Conservation (phyloP, 1,140 invertebrate genomes). For the Rhynchophorus ferrugineus region DNA sequence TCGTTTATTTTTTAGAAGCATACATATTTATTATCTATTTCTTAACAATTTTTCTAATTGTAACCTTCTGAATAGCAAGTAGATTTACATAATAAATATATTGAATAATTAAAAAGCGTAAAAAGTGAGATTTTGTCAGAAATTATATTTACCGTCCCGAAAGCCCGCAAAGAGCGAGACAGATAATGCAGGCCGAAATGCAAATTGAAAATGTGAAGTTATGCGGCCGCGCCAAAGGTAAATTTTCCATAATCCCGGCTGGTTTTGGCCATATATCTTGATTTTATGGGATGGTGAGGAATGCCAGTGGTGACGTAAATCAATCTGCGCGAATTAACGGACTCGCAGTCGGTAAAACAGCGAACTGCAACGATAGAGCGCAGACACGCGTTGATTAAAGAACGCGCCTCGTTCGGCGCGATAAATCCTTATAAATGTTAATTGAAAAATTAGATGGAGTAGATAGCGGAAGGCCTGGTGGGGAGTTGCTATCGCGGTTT, state of each 20-base stretch:
- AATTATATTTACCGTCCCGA: too few species aligned
- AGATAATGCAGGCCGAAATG: conserved; percentile 15
- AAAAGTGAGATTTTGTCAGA: too few species aligned
- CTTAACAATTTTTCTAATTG: too few species aligned
- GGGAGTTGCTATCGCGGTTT: neutral
- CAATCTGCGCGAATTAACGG: conserved; percentile 34
- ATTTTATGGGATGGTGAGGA: conserved; percentile 33
- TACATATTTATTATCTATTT: too few species aligned
- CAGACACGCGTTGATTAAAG: conserved; percentile 18
- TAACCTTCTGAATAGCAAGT: too few species aligned
- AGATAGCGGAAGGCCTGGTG: neutral
- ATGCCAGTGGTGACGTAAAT: conserved; percentile 35
- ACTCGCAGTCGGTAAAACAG: conserved; percentile 23
- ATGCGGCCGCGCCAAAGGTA: conserved; percentile 26
- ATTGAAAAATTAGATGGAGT: conserved; percentile 12
- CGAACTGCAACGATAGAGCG: conserved; percentile 18
- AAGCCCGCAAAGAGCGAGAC: neutral
- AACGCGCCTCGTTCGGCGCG: conserved; percentile 5
- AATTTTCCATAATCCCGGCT: conserved; percentile 31
- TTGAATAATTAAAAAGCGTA: too few species aligned
- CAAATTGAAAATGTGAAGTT: conserved; percentile 29
- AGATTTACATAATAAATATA: too few species aligned
- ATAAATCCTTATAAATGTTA: conserved; percentile 14
- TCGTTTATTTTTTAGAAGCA: too few species aligned
- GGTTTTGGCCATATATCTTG: conserved; percentile 31